Percentiles rank a stretch among this genome's conserved stretches.
phyloP scores from a whole-genome alignment of 2,888 invertebrate species.

The Lepas anatifera region DNA sequence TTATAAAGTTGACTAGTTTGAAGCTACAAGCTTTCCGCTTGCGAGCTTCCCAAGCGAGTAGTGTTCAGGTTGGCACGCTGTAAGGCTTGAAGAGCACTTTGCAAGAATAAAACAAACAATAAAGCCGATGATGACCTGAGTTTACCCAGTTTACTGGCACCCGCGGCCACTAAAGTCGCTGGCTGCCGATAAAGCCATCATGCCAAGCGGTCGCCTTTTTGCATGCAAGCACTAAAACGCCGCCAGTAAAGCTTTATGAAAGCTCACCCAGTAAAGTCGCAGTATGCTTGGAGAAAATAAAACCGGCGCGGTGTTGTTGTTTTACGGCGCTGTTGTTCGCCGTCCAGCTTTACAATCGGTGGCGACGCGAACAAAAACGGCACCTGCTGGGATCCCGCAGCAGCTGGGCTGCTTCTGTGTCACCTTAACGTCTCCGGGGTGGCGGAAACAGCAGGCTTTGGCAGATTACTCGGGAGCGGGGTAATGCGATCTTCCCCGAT shows the following conservation, averaged over 20 bases:
- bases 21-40: too few relatives aligned
- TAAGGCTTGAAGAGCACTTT: not conserved
- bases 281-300: not conserved
- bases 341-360: not conserved
- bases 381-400: not conserved
- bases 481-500: too few relatives aligned
- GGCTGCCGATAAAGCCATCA: conserved; percentile 6
- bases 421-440: too few relatives aligned
- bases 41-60: too few relatives aligned
- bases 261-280: conserved; percentile 1
- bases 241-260: conserved; percentile 8
- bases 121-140: not conserved
- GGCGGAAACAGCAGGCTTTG: too few relatives aligned
- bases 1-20: too few relatives aligned
- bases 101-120: conserved; percentile 10
- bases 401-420: not conserved
- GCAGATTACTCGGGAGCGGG: too few relatives aligned
- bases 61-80: too few relatives aligned
- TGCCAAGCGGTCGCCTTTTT: conserved; percentile 1
- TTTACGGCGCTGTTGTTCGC: conserved; percentile 1
- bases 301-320: not conserved
- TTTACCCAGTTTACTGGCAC: not conserved
- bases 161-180: conserved; percentile 1
- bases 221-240: conserved; percentile 9
- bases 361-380: not conserved